A percentile compares a stretch with the other conserved stretches of the same genome.
phyloP scores from a whole-genome alignment of 2,888 invertebrate species.

The Sesia apiformis region DNA sequence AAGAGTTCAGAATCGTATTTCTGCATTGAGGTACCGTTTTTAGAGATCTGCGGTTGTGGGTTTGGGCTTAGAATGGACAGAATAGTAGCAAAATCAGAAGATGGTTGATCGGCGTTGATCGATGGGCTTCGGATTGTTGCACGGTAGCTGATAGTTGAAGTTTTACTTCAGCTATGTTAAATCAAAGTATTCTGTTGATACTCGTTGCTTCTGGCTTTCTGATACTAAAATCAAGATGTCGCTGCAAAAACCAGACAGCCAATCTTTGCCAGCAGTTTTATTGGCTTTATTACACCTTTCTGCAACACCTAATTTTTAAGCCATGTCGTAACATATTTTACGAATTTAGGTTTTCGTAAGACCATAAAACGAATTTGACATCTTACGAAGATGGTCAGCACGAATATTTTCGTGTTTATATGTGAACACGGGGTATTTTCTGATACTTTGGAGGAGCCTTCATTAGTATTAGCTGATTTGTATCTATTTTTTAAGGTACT shows the following conservation, averaged over 20 bases:
- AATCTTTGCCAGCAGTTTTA: conserved; percentile 13
- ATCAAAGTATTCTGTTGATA: neutral
- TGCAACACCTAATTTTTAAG: conserved; percentile 12
- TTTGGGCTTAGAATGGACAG: too few species aligned
- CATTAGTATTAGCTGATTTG: conserved; percentile 11
- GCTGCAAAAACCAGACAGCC: conserved; percentile 14
- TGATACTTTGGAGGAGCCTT: conserved; percentile 12
- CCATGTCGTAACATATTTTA: conserved; percentile 11
- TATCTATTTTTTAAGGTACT: conserved; percentile 7
- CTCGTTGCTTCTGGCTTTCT: conserved; percentile 14
- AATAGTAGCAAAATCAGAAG: neutral
- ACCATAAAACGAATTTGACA: conserved; percentile 17
- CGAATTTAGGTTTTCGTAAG: conserved; percentile 14
- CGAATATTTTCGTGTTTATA: conserved; percentile 12
- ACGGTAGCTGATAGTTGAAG: too few species aligned
- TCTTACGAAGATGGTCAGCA: conserved; percentile 12
- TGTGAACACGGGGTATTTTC: conserved; percentile 13
- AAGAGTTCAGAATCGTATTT: conserved; percentile 15
- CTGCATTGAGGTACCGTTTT: conserved; percentile 7
- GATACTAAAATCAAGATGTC: conserved; percentile 15
- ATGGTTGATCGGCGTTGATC: too few species aligned
- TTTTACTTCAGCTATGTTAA: conserved; percentile 3
- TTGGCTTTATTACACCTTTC: conserved; percentile 10
- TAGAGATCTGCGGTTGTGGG: conserved; percentile 9
- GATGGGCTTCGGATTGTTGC: too few species aligned